Base-by-base conservation (phyloP, 37 sponge, comb jelly and placozoan species). In the Dysidea cf. avara region DNA sequence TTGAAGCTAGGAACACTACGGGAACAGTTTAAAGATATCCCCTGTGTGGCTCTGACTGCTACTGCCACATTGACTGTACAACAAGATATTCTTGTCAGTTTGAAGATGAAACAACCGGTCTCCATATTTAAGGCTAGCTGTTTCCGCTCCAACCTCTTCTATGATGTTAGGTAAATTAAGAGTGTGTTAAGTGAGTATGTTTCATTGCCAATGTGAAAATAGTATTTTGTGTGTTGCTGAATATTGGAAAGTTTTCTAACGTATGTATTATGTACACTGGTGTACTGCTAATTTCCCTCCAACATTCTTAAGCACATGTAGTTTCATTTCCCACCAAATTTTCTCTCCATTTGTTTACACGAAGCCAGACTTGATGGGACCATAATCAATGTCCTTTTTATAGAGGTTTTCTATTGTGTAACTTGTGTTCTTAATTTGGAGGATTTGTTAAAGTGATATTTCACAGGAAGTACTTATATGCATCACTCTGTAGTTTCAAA, bases 11-110 rank as follows among this genome's bases (percentile, higher is more conserved):
- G 91, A 2, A 79, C 89, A 24, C 69, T 99, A n/a, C 60, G 91
- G 46, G 50, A 49, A 3, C 33, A 31, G 33, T 76, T 92, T 50
- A 35, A 58, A n/a, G 47, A n/a, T 12, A 72, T 95, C 24, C 96
- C 96, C 2, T 89, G 86, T 43, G 50, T 99, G 12, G 99, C 99
- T 5, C 72, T 99, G 29, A 99, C 99, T 6, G 99, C 99, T 30
- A 99, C 99, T 12, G 99, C 99, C 28, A 95, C 90, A 20, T 55
- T 59, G 14, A 59, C 69, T 0, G 99, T 99, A n/a, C 90, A 90
- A 58, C 49, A 49, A 2, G 94, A 95, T 52, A 77, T 95, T 31
- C 34, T 84, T 14, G 53, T 55, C 55, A 63, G 37, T 21, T 74
- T 96, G 35, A 37, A 51, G 3, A 77, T 96, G 77, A 26, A 35